Percentiles rank a stretch among this genome's conserved stretches.
These are phyloP conservation scores for Pseudeuparius sepicola DNA, from an alignment of 2,888 invertebrate genomes.

Conservation along the genomic window DNA sequence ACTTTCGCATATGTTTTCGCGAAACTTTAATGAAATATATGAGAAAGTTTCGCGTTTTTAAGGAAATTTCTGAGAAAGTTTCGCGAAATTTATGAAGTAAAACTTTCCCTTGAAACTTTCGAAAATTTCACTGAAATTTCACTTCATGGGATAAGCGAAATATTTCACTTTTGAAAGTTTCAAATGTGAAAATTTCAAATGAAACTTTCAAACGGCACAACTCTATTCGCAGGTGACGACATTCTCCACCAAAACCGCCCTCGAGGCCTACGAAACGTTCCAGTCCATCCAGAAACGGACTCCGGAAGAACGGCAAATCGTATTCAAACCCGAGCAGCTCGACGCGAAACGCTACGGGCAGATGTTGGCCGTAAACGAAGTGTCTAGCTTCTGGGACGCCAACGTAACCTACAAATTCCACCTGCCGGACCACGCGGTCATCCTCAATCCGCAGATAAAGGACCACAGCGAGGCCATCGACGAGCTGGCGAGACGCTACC, in stretches of 20 bases:
- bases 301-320: constrained; percentile 8
- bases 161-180: too few relatives aligned
- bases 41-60: too few relatives aligned
- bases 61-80: too few relatives aligned
- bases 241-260: constrained; percentile 20
- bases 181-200: too few relatives aligned
- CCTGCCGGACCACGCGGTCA: constrained; percentile 47
- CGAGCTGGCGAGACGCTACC: constrained; percentile 37
- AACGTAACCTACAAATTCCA: constrained; percentile 37
- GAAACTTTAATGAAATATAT: too few relatives aligned
- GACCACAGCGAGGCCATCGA: constrained; percentile 40
- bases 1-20: too few relatives aligned
- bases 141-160: too few relatives aligned
- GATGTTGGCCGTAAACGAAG: constrained; percentile 26
- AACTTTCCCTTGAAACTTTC: too few relatives aligned
- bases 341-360: constrained; percentile 24
- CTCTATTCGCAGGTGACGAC: constrained; percentile 27
- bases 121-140: too few relatives aligned
- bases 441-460: constrained; percentile 43
- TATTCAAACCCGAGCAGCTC: constrained; percentile 5
- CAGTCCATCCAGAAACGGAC: constrained; percentile 10
- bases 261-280: constrained; percentile 23
- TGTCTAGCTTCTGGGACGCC: constrained; percentile 18
- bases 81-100: too few relatives aligned
- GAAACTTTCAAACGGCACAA: too few relatives aligned